Conservation (phyloP, 2,888 invertebrate genomes). For the Ichneumon xanthorius region DNA sequence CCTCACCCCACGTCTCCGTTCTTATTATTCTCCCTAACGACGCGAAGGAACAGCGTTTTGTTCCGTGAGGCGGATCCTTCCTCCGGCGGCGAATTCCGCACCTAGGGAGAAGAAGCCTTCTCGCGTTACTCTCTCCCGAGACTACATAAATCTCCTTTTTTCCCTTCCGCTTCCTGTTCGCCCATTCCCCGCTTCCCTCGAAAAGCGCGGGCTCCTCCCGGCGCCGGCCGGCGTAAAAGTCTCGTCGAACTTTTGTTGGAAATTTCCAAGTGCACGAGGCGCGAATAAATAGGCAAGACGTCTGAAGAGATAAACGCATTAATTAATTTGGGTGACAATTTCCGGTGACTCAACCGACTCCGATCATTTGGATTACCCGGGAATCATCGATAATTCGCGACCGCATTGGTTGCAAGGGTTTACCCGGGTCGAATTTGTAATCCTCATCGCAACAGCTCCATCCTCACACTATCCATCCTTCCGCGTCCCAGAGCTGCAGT, state of each 20-base stretch:
- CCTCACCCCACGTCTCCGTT: constrained; percentile 2
- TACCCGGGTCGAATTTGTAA: constrained; percentile 31
- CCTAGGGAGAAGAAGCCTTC: constrained; percentile 39
- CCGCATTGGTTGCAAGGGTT: constrained; percentile 34
- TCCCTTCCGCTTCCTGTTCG: constrained; percentile 19
- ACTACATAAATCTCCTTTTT: constrained; percentile 61
- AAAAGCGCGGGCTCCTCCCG: constrained; percentile 27
- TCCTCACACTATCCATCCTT: constrained; percentile 32
- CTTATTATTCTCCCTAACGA: constrained; percentile 46
- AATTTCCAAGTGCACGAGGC: not conserved
- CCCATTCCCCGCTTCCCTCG: constrained; percentile 34
- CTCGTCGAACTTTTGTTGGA: not conserved
- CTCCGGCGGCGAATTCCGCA: constrained; percentile 25
- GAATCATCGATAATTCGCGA: constrained; percentile 10
- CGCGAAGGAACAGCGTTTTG: constrained; percentile 58
- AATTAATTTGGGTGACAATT: not conserved
- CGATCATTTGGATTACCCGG: not conserved
- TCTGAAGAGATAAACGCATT: not conserved
- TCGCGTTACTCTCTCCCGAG: constrained; percentile 54
- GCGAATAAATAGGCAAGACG: not conserved
- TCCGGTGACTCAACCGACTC: not conserved
- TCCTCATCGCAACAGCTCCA: constrained; percentile 17
- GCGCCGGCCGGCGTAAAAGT: not conserved
- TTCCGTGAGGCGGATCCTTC: constrained; percentile 52
- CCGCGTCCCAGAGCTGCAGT: constrained; percentile 63